Evolutionary conservation across 2,888 invertebrate species (phyloP).

Genomic region (Pollenia griseotomentosa): DNA sequence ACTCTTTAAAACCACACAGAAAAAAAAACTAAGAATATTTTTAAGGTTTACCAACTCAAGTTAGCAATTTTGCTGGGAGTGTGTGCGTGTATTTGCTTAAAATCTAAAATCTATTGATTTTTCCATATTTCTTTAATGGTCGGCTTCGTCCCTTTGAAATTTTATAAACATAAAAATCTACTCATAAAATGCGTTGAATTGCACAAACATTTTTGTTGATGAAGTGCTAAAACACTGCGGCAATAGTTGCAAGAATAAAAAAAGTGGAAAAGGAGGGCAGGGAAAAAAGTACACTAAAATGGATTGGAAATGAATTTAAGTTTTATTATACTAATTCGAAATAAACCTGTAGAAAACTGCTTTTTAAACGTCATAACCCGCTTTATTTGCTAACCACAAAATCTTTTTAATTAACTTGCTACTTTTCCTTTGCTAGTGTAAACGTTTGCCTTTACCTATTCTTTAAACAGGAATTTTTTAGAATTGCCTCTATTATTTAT

Average conservation of each 20-base stretch:
- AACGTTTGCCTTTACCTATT: neutral
- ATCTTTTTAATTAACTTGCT: no score
- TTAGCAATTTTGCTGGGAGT: constrained; percentile 16
- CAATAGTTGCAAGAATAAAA: constrained; percentile 20
- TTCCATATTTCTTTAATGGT: constrained; percentile 28
- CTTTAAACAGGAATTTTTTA: constrained; percentile 36
- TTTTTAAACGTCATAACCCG: no score
- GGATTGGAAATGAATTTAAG: neutral
- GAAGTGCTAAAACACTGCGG: constrained; percentile 61
- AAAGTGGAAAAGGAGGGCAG: neutral
- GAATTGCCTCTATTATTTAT: constrained; percentile 47
- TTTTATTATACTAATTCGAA: no score
- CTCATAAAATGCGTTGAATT: constrained; percentile 67
- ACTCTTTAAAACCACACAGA: constrained; percentile 30
- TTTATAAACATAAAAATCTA: constrained; percentile 65
- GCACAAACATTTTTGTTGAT: constrained; percentile 58
- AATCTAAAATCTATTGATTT: constrained; percentile 64
- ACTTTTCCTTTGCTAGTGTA: neutral
- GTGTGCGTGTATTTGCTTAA: constrained; percentile 31
- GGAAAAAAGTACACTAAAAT: neutral
- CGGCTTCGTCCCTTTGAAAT: constrained; percentile 60
- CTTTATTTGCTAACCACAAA: no score
- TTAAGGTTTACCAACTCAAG: constrained; percentile 21
- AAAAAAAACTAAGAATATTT: constrained; percentile 17
- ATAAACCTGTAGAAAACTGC: no score